Evolutionary conservation across 1,140 invertebrate genomes (phyloP), one percentile per base, ranked within the genome.

Genomic region (Saxidomus purpurata): DNA sequence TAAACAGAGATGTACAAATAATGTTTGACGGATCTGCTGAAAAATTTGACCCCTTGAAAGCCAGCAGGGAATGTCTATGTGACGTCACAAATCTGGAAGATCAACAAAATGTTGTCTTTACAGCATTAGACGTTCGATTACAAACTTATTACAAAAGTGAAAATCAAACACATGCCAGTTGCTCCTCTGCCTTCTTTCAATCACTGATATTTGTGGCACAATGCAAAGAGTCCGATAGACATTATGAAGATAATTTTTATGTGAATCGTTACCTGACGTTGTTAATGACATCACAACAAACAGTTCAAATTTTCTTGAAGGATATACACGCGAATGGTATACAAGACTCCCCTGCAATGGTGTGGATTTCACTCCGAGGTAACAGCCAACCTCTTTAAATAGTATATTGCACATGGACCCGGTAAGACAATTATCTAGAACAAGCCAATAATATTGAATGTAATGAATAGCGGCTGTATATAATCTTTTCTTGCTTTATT

Each of bases 1-100:
- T n/a, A 3, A n/a, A 11, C 59, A 28, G 25, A 2, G 11, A 8
- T 40, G 22, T n/a, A 1, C 34, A 82, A 1, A 82, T 82, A 0
- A 43, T 79, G 34, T 82, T 82, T 82, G 38, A 82, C 19, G 80
- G 80, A n/a, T 82, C 59, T 13, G 19, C 43, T 1, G 80, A 82
- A 11, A 59, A 55, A 0, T 82, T 82, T 31, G 61, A 82, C n/a
- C 28, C 22, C 1, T 11, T 19, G 17, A 59, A 49, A 28, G 76
- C 76, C 25, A 82, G 80, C 59, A 61, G 67, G n/a, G 80, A 82
- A 13, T 82, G 80, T 63, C 17, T 2, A 40, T 82, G 80, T 38
- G n/a, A 0, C n/a, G 52, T 82, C 3, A 59, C 52, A 0, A 82
- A 82, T 43, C 2, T 28, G 1, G 76, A n/a, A 19, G 13, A 25